Evolutionary conservation across 2,888 invertebrate species (phyloP).

Genomic region (Blastobasis adustella): DNA sequence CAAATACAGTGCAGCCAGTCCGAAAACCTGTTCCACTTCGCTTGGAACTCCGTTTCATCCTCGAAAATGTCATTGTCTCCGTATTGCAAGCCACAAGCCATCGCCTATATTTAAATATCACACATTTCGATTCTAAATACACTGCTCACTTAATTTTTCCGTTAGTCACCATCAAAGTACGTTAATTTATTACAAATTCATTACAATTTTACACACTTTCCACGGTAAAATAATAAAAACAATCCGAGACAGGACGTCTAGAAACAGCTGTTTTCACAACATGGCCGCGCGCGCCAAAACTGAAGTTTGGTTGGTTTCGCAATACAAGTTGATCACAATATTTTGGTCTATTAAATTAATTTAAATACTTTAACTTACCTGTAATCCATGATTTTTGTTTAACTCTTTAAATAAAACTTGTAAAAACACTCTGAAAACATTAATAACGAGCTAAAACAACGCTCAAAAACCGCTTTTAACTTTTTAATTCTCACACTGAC

Average conservation of each 20-base stretch:
- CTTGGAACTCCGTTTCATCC: constrained; percentile 53
- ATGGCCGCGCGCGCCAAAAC: constrained; percentile 70
- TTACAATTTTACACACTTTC: constrained; percentile 26
- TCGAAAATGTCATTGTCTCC: constrained; percentile 46
- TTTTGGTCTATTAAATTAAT: constrained; percentile 3
- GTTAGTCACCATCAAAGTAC: constrained; percentile 22
- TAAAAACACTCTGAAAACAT: not conserved
- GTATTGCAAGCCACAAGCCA: constrained; percentile 59
- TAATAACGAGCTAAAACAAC: not conserved
- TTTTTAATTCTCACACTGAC: too few relatives aligned
- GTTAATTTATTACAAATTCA: not conserved
- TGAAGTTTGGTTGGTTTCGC: constrained; percentile 29
- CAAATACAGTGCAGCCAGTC: constrained; percentile 99
- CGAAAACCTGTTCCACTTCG: constrained; percentile 83
- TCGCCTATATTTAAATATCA: constrained; percentile 30
- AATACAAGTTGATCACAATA: constrained; percentile 1
- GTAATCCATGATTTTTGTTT: constrained; percentile 30
- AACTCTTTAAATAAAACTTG: not conserved
- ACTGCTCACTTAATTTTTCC: constrained; percentile 20
- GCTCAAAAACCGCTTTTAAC: too few relatives aligned
- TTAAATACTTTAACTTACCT: constrained; percentile 34
- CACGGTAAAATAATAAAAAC: constrained; percentile 44
- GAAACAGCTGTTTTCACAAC: constrained; percentile 66
- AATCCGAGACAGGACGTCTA: constrained; percentile 36
- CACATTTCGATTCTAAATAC: constrained; percentile 25